phyloP scores from a whole-genome alignment of 2,888 invertebrate genomes.

The Heliconius charithonia region DNA sequence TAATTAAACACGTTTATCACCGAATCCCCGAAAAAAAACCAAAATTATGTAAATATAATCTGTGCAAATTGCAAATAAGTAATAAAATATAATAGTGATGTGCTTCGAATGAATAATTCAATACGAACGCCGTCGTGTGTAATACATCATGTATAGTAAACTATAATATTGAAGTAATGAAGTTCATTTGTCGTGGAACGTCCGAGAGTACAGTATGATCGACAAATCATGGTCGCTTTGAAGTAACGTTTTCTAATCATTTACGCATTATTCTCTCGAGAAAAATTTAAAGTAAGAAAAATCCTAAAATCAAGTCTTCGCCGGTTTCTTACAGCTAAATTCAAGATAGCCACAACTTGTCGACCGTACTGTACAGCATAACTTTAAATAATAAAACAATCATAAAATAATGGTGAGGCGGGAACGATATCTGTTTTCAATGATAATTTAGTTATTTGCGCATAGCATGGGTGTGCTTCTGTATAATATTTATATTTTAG shows the following conservation, averaged over 20 bases:
- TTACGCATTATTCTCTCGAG: no score
- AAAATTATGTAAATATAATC: conserved; percentile 14
- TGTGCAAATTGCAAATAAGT: conserved; percentile 11
- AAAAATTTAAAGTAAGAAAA: neutral
- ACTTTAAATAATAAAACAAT: conserved; percentile 27
- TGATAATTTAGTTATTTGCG: conserved; percentile 11
- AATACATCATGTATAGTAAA: conserved; percentile 17
- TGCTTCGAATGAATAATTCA: conserved; percentile 18
- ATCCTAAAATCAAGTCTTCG: neutral
- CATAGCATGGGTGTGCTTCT: neutral
- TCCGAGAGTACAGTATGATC: neutral
- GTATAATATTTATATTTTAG: neutral
- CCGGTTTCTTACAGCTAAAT: neutral
- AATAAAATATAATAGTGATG: conserved; percentile 23
- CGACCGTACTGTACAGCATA: neutral
- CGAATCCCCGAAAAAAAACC: neutral
- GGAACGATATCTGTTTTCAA: conserved; percentile 15
- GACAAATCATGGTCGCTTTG: neutral
- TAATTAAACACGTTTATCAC: neutral
- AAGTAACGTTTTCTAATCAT: no score
- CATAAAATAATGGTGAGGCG: conserved; percentile 15
- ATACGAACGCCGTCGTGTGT: conserved; percentile 2
- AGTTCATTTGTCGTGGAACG: conserved; percentile 17
- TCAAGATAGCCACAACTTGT: neutral
- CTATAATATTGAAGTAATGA: neutral